Percentiles rank a stretch among this genome's conserved stretches.
Conservation (phyloP, 2,888 invertebrate species). For the Phrixothrix hirtus region DNA sequence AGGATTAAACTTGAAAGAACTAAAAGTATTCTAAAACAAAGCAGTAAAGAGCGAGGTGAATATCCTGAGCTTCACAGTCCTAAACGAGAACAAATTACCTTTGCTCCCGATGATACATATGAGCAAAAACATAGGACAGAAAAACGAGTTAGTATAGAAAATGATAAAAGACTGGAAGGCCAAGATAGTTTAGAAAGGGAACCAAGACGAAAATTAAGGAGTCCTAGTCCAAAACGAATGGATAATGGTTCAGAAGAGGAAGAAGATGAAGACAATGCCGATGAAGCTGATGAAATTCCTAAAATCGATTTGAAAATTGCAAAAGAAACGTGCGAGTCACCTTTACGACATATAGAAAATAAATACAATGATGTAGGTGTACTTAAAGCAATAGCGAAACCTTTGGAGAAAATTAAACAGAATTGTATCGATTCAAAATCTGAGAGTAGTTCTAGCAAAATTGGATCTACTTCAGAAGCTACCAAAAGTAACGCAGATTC, state of each 20-base stretch:
- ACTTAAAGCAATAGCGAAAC: constrained; percentile 41
- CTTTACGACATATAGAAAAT: constrained; percentile 8
- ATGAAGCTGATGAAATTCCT: constrained; percentile 35
- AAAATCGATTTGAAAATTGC: constrained; percentile 24
- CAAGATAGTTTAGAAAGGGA: constrained; percentile 3
- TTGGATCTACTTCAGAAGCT: constrained; percentile 20
- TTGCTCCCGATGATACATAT: constrained; percentile 43
- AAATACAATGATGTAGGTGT: constrained; percentile 36
- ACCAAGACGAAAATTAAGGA: constrained; percentile 9
- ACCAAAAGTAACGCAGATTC: constrained; percentile 23
- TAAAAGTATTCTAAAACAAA: constrained; percentile 53
- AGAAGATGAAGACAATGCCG: constrained; percentile 24
- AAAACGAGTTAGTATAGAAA: constrained; percentile 38
- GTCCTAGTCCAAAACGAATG: constrained; percentile 4
- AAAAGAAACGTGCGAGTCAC: constrained; percentile 9
- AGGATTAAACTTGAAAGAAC: constrained; percentile 48
- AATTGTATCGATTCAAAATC: constrained; percentile 43
- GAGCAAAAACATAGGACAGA: constrained; percentile 23
- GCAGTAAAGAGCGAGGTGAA: constrained; percentile 50
- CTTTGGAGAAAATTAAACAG: constrained; percentile 41
- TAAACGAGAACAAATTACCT: constrained; percentile 50
- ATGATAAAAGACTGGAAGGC: constrained; percentile 20
- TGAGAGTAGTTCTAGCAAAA: constrained; percentile 46
- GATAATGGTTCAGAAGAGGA: constrained; percentile 22
- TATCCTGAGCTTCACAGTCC: constrained; percentile 45